Evolutionary conservation across 2,888 invertebrate genomes (phyloP).

Genomic region (Dione vanillae): DNA sequence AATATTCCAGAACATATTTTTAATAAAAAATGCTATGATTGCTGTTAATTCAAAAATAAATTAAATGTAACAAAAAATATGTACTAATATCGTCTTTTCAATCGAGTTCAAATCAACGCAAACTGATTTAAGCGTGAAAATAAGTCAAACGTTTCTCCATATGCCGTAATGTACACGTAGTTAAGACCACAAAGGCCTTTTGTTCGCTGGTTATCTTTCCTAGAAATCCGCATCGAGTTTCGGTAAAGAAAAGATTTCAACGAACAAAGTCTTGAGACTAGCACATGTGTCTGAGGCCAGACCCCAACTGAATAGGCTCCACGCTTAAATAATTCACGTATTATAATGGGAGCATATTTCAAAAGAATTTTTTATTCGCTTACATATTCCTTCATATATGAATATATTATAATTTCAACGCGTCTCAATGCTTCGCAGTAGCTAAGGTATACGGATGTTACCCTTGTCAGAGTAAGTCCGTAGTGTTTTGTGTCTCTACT

Average conservation of each 20-base stretch:
- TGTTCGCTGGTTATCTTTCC: conserved; percentile 44
- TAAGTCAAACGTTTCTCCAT: background rate
- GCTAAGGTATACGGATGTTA: too few species aligned
- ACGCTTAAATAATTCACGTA: background rate
- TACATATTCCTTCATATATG: too few species aligned
- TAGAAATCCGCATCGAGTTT: conserved; percentile 39
- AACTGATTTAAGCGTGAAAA: background rate
- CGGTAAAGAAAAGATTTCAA: conserved; percentile 57
- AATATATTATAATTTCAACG: too few species aligned
- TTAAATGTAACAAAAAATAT: too few species aligned
- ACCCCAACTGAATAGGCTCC: background rate
- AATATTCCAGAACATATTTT: background rate
- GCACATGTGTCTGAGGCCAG: background rate
- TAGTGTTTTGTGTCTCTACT: too few species aligned
- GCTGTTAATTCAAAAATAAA: too few species aligned
- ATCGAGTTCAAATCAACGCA: background rate
- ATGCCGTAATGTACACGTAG: background rate
- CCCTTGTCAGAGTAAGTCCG: too few species aligned
- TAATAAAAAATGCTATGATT: too few species aligned
- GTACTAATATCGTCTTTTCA: background rate
- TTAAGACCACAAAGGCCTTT: conserved; percentile 46
- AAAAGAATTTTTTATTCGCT: conserved; percentile 1
- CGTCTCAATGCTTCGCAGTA: too few species aligned
- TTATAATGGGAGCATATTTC: conserved; percentile 3
- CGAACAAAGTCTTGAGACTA: conserved; percentile 47